These are phyloP conservation scores for Bambusicola thoracicus DNA, from an alignment of 2,113 vertebrate genomes.

Conservation along the genomic window DNA sequence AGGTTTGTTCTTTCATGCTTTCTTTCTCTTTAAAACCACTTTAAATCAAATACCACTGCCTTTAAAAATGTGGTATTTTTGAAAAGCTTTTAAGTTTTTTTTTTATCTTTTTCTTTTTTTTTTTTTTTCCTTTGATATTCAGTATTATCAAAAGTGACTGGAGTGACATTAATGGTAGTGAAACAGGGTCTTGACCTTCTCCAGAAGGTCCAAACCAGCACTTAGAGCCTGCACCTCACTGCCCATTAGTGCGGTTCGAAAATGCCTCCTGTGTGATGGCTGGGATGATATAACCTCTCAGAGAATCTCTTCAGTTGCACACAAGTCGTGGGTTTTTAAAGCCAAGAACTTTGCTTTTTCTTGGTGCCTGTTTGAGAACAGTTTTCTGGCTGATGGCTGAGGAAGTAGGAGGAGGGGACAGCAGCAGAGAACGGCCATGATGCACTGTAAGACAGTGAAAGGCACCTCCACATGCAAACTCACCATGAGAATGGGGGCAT, in stretches of 20 bases:
- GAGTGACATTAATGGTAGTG: constrained; percentile 31
- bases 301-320: not conserved
- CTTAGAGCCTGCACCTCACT: not conserved
- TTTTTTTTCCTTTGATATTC: not conserved
- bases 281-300: not conserved
- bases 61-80: not conserved
- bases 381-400: not conserved
- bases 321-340: not conserved
- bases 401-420: not conserved
- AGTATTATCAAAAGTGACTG: not conserved
- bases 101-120: not conserved
- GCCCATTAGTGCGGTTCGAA: not conserved
- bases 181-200: constrained; percentile 12
- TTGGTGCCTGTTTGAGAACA: not conserved
- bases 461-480: rapidly evolving
- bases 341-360: constrained; percentile 34
- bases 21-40: not conserved
- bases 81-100: constrained; percentile 25
- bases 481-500: not conserved
- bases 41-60: not conserved
- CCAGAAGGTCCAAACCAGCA: constrained; percentile 3
- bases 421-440: not conserved
- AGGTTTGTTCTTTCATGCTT: not conserved
- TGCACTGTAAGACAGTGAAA: not conserved
- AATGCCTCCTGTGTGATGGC: not conserved